Evolutionary conservation across 2,888 invertebrate species (phyloP), one percentile per base, ranked within the genome.

Genomic region (Mycalesis mineus): DNA sequence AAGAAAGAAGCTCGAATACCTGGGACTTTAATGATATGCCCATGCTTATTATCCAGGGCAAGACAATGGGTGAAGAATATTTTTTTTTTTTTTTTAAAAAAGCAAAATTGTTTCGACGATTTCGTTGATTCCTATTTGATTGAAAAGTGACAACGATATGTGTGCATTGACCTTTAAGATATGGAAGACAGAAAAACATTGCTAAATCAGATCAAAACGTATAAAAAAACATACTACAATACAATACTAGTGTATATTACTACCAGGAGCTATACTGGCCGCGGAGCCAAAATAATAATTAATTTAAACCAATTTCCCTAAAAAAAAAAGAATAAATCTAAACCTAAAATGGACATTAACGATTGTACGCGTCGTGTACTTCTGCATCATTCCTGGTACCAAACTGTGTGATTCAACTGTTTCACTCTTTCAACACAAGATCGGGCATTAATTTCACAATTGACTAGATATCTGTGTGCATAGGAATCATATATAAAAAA

Each of bases 381-480:
- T 85, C 72, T 77, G 81, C 75, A 75, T 80, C 71, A 74, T 77
- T 65, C 73, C 76, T 66, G 78, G 76, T 77, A 79, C 73, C 75
- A 76, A 80, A 78, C 70, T 78, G 77, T 77, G 78, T 79, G 11
- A 41, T 41, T 80, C 75, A 72, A 79, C 73, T 71, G 71, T 75
- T 69, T 67, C 74, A 72, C 71, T 77, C 69, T 71, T 69, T 62
- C 22, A 78, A 81, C 84, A 80, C 81, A 79, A 78, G 80, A 72
- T 75, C 73, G 79, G 85, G 74, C 78, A 80, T 79, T 88, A 88
- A 88, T 88, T 89, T 89, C 88, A 88, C 84, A 85, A 87, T 89
- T 89, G 88, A 89, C 88, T 89, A 89, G 88, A 89, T 87, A 84
- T 78, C 88, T 88, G 88, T 82, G 86, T 88, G 88, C 84, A 84